Evolutionary conservation across 2,113 vertebrate genomes (phyloP), one percentile per base, ranked within the genome.

Genomic region (Phyllopteryx taeniolatus): DNA sequence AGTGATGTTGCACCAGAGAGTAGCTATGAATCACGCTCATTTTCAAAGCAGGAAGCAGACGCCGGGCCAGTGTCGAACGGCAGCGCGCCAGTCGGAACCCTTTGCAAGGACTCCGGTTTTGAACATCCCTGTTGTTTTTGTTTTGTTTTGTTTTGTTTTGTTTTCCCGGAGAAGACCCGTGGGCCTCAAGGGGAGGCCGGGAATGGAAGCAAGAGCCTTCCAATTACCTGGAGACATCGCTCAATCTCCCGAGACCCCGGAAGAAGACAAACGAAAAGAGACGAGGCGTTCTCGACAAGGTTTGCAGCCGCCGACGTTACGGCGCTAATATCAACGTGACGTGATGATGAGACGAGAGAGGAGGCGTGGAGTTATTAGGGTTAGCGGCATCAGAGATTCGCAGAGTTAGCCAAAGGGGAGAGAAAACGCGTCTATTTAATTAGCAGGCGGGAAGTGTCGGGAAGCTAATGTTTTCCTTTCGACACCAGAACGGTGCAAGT

Each of bases 361-460:
- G 33, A 42, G 12, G 27, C 72, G 47, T 68, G n/a, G 53, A 75
- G 62, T 81, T 77, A 71, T 82, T 76, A 69, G 67, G 53, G 19
- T 79, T 74, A 71, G 62, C 0, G 0, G 31, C 71, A 68, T 80
- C 71, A 65, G 73, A 75, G 35, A 11, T 77, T 72, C 67, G 69
- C 73, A 69, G 67, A 71, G 73, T 79, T 72, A 13, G 78, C 44
- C 62, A 74, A 73, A 67, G 60, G 22, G 49, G 13, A 15, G 14
- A 31, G 53, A 62, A 67, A 69, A 64, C 19, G 65, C 44, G 15
- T 76, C 17, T 75, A 60, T 73, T 71, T 84, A 83, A 81, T 84
- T 75, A 80, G 46, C 49, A 70, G 65, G 77, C 54, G 59, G 75
- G 77, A 77, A 70, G 15, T 65, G 60, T 71, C n/a, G 69, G 35